Base-by-base conservation (phyloP, 2,888 invertebrate species). In the Peribatodes rhomboidaria region DNA sequence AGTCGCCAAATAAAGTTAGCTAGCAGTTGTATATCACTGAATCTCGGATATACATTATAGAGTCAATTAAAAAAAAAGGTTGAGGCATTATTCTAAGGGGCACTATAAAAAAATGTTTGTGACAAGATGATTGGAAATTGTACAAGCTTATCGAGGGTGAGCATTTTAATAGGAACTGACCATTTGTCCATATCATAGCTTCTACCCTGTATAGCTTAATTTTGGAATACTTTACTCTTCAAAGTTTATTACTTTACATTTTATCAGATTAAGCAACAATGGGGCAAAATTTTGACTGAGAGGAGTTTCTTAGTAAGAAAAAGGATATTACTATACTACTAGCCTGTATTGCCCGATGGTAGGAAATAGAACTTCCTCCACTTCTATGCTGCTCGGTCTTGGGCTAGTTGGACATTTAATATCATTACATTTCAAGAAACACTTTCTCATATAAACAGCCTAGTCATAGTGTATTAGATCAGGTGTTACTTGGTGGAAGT, bases 321-420 rank as follows among this genome's bases (percentile, higher is more conserved):
- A 67, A 61, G 66, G 16, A 2, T 60, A 59, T 42, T 42, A 37
- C 42, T 61, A 55, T 31, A 7, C 42, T 63, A 63, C 62, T 63
- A 63, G 62, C 62, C 62, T 63, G 62, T 1, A 54, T 31, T 41
- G 62, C 52, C 13, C 52, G 37, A 31, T 47, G 57, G 62, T 57
- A 56, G 62, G 62, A 50, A 52, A 42, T 37, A 61, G 62, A 22
- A 56, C 56, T 56, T 52, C 52, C 62, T 27, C 54, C 53, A 57
- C 62, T 57, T 63, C 57, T 57, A 57, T 41, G 57, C 46, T 46
- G 44, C 50, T 63, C 62, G 56, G 57, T 57, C 62, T 63, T 63
- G 57, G 49, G 62, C 62, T 63, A 63, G 37, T 37, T 33, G 52
- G 53, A 62, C 49, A 58, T 53, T 33, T 10, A 64, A 58, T 16